A percentile compares a stretch with the other conserved stretches of the same genome.
phyloP scores from a whole-genome alignment of 2,113 vertebrate genomes.

The Tiliqua scincoides region DNA sequence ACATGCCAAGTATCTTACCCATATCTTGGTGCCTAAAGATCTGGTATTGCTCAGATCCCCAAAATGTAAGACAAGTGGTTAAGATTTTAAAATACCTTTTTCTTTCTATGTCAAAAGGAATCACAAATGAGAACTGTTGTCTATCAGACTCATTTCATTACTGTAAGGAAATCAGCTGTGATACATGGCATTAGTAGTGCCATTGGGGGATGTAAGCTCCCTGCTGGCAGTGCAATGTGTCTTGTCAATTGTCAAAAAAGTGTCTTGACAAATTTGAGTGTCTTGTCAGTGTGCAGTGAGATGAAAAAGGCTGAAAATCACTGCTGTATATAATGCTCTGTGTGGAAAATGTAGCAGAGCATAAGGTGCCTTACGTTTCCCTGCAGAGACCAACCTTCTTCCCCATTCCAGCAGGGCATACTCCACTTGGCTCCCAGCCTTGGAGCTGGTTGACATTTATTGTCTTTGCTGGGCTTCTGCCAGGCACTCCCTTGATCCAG shows the following conservation, averaged over 20 bases:
- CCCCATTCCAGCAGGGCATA: not conserved
- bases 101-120: not conserved
- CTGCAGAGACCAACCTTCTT: not conserved
- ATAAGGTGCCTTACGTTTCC: not conserved
- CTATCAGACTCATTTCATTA: not conserved
- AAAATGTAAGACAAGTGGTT: not conserved
- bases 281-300: no score
- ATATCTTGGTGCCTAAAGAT: not conserved
- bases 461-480: not conserved
- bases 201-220: no score
- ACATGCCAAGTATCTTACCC: no score
- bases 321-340: not conserved
- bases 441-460: not conserved
- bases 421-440: not conserved
- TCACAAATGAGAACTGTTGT: not conserved
- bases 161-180: not conserved
- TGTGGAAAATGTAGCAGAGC: not conserved
- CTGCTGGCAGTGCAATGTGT: no score
- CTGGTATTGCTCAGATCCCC: not conserved
- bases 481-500: not conserved
- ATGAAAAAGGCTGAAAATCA: no score
- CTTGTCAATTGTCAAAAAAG: no score
- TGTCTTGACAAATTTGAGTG: no score
- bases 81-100: not conserved
- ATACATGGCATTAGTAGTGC: no score